Evolutionary conservation across 2,113 vertebrate genomes (phyloP).

Genomic region (Phalacrocorax pelagicus): DNA sequence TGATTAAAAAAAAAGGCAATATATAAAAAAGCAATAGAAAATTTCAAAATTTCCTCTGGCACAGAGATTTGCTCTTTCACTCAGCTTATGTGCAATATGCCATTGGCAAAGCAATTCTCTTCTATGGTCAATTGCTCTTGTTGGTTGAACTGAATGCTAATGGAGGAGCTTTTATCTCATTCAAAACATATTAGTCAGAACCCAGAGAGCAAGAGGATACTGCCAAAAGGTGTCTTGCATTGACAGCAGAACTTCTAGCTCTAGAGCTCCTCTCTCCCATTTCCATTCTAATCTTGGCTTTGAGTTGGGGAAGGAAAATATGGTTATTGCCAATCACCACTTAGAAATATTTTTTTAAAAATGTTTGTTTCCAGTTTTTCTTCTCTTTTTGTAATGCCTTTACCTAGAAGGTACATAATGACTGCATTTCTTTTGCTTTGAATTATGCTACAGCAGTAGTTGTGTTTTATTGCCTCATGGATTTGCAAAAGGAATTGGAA

Average conservation of each 20-base stretch:
- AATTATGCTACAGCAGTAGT: neutral
- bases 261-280: neutral
- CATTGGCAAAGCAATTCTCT: conserved; percentile 38
- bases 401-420: neutral
- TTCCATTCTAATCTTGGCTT: neutral
- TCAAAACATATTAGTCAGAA: neutral
- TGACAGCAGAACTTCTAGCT: conserved; percentile 1
- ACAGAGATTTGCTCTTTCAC: neutral
- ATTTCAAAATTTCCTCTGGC: conserved; percentile 25
- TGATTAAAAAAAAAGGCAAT: neutral
- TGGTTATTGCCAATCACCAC: neutral
- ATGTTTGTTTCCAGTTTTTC: neutral
- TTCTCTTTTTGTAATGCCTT: neutral
- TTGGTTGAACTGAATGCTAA: conserved; percentile 41
- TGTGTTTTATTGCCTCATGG: neutral
- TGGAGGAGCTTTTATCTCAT: conserved; percentile 26
- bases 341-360: neutral
- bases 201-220: neutral
- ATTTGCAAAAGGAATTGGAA: neutral
- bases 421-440: neutral
- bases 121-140: neutral
- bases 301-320: neutral
- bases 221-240: conserved; percentile 26
- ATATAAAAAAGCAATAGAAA: neutral
- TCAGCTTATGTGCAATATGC: neutral